phyloP scores from a whole-genome alignment of 2,113 vertebrate species.

The Micronisus gabar region DNA sequence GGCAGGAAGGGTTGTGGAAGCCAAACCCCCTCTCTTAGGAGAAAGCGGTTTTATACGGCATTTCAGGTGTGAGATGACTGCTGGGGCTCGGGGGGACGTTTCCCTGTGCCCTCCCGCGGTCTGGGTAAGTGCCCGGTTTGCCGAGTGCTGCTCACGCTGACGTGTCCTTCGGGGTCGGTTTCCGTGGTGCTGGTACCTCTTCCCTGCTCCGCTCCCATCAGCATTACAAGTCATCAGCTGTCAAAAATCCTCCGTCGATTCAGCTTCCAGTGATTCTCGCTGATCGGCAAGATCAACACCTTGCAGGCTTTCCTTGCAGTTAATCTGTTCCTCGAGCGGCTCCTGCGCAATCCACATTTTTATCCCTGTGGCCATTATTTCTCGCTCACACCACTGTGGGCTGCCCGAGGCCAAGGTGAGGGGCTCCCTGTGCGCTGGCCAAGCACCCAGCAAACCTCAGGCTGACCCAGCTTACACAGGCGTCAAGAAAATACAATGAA shows the following conservation, averaged over 20 bases:
- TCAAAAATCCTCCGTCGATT: neutral
- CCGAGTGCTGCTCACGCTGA: neutral
- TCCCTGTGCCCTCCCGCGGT: neutral
- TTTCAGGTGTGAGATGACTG: neutral
- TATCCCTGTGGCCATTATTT: rapidly evolving
- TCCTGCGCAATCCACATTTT: neutral
- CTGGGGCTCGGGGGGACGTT: neutral
- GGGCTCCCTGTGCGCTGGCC: neutral
- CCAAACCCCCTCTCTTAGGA: neutral
- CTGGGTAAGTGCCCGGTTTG: neutral
- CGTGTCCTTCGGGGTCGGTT: neutral
- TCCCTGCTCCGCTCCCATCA: neutral
- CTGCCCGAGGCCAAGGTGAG: neutral
- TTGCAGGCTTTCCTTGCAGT: neutral
- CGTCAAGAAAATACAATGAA: neutral
- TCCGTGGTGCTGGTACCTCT: neutral
- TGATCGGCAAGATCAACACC: neutral
- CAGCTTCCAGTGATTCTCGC: too few relatives aligned
- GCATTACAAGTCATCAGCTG: neutral
- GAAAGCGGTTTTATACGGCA: neutral
- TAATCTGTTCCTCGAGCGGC: neutral
- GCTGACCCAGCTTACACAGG: neutral
- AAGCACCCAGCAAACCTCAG: neutral
- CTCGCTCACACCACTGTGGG: neutral
- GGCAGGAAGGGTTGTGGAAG: neutral